Conservation (phyloP, 2,888 invertebrate genomes). For the Actias luna region DNA sequence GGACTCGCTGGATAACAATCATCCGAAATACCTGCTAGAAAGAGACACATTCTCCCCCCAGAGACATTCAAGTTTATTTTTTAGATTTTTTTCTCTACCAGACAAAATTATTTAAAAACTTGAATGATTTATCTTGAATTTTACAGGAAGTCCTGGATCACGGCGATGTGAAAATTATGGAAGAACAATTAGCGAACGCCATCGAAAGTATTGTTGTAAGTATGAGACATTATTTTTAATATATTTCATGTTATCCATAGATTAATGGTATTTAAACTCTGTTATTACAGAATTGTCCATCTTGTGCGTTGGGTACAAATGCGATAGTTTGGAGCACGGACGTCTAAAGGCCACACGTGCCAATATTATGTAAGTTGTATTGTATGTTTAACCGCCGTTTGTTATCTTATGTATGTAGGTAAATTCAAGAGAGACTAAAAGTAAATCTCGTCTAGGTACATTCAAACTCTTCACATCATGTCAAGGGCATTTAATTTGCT, state of each 20-base stretch:
- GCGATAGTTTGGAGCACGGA: conserved; percentile 81
- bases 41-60: too few relatives aligned
- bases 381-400: too few relatives aligned
- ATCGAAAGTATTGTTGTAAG: conserved; percentile 80
- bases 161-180: conserved; percentile 78
- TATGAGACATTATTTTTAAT: conserved; percentile 30
- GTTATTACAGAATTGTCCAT: conserved; percentile 76
- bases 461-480: too few relatives aligned
- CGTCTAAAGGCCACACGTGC: conserved; percentile 55
- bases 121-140: background rate
- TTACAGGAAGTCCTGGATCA: conserved; percentile 77
- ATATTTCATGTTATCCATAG: background rate
- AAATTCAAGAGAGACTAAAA: too few relatives aligned
- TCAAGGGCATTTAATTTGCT: too few relatives aligned
- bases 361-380: conserved; percentile 51
- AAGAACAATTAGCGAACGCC: conserved; percentile 77
- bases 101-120: too few relatives aligned
- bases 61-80: too few relatives aligned
- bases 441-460: too few relatives aligned
- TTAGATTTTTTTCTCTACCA: too few relatives aligned
- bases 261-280: background rate
- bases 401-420: too few relatives aligned
- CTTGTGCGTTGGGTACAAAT: conserved; percentile 80
- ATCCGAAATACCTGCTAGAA: too few relatives aligned
- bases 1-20: too few relatives aligned